These are phyloP conservation scores for Ondatra zibethicus DNA, from an alignment of 2,113 vertebrate species.

Conservation along the genomic window DNA sequence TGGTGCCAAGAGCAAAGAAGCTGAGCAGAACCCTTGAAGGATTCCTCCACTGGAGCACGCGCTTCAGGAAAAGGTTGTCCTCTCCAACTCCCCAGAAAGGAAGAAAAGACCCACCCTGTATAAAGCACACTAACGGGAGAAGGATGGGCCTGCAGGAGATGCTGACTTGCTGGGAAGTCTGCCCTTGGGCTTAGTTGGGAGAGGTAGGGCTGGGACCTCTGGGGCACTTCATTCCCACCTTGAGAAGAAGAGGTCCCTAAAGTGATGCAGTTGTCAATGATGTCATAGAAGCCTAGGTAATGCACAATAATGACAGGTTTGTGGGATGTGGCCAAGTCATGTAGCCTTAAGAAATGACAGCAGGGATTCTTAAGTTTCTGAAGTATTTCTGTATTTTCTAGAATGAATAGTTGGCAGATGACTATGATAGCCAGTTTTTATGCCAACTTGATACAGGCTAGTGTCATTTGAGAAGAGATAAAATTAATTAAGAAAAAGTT, in stretches of 20 bases:
- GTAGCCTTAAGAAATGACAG: not conserved
- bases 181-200: not conserved
- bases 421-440: not conserved
- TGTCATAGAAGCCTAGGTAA: not conserved
- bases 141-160: rapidly evolving
- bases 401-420: not conserved
- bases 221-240: not conserved
- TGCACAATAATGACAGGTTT: not conserved
- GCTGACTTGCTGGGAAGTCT: not conserved
- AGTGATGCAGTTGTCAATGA: not conserved
- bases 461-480: not conserved
- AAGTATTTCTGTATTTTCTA: not conserved
- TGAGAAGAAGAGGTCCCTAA: not conserved
- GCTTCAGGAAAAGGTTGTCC: not conserved
- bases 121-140: not conserved
- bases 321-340: not conserved
- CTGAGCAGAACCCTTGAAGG: not conserved
- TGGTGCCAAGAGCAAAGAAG: not conserved
- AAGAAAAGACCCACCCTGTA: not conserved
- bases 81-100: too few relatives aligned
- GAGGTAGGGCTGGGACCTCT: not conserved
- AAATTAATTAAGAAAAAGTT: not conserved
- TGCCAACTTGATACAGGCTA: not conserved
- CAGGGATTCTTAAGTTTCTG: not conserved
- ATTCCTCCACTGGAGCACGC: not conserved